Evolutionary conservation across 2,888 invertebrate species (phyloP).

Genomic region (Drosophila nr. perissopoda): DNA sequence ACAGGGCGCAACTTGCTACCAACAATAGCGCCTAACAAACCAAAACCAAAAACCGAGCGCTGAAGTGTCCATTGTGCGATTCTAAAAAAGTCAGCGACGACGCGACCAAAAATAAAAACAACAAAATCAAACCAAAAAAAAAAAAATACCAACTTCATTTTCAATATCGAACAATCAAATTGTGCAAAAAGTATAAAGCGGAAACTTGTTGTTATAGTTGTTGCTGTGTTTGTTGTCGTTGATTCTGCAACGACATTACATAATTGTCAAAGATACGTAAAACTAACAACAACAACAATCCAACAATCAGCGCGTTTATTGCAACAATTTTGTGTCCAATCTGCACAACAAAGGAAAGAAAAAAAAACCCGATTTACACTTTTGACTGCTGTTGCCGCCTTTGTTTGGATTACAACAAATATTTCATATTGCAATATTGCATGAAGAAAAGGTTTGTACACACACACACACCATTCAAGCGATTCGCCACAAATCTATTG

Average conservation of each 20-base stretch:
- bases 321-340: slow-evolving; percentile 75
- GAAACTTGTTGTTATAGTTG: slow-evolving; percentile 50
- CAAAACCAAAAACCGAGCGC: slow-evolving; percentile 20
- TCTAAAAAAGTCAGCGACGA: slow-evolving; percentile 46
- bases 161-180: slow-evolving; percentile 58
- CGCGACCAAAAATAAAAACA: slow-evolving; percentile 26
- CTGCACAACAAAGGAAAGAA: slow-evolving; percentile 50
- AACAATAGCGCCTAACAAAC: slow-evolving; percentile 54
- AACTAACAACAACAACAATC: slow-evolving; percentile 46
- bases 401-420: slow-evolving; percentile 71
- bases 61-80: slow-evolving; percentile 73
- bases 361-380: slow-evolving; percentile 19
- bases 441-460: slow-evolving; percentile 48
- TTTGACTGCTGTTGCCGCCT: slow-evolving; percentile 45
- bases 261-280: slow-evolving; percentile 75
- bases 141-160: slow-evolving; percentile 33
- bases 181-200: slow-evolving; percentile 63
- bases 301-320: slow-evolving; percentile 73
- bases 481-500: slow-evolving; percentile 13
- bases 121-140: slow-evolving; percentile 28
- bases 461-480: slow-evolving; percentile 27
- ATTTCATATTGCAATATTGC: slow-evolving; percentile 58
- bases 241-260: slow-evolving; percentile 75
- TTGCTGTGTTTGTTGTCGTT: slow-evolving; percentile 47
- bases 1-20: slow-evolving; percentile 52